A percentile compares a stretch with the other conserved stretches of the same genome.
Evolutionary conservation across 2,113 vertebrate species (phyloP).

Genomic region (Cephalopholis sonnerati): DNA sequence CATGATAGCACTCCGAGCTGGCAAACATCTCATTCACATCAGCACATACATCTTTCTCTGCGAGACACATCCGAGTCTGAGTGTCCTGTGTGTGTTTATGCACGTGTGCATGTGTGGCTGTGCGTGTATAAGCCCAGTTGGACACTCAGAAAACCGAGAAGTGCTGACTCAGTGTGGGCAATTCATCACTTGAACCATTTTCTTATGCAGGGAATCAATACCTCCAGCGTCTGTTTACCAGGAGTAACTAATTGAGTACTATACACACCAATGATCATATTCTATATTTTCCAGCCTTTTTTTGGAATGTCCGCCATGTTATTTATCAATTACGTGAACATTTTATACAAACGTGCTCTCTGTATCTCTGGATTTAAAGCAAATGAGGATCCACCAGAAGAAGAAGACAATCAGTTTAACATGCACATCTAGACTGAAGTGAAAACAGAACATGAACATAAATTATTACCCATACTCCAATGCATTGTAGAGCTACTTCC

Average conservation of each 20-base stretch:
- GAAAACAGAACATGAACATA: not conserved
- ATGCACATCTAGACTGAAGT: not conserved
- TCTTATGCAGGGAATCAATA: conserved; percentile 37
- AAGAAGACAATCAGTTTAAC: not conserved
- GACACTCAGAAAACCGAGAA: conserved; percentile 46
- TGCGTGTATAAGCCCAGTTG: conserved; percentile 43
- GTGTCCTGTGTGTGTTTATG: conserved; percentile 33
- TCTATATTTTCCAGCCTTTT: conserved; percentile 12
- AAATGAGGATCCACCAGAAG: not conserved
- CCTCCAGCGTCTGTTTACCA: conserved; percentile 8
- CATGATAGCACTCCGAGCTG: conserved; percentile 38
- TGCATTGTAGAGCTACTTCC: not conserved
- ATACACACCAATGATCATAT: not conserved
- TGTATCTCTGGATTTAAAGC: not conserved
- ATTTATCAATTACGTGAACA: not conserved
- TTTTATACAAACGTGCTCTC: not conserved
- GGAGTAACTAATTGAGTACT: not conserved
- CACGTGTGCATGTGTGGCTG: conserved; percentile 2
- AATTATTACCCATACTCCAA: not conserved
- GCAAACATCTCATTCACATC: conserved; percentile 53
- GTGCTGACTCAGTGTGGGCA: conserved; percentile 58
- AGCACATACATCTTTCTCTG: conserved; percentile 32
- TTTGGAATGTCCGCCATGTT: not conserved
- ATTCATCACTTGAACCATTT: conserved; percentile 63
- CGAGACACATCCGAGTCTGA: conserved; percentile 32